Base-by-base conservation (phyloP, 2,113 vertebrate genomes). In the Triplophysa dalaica region DNA sequence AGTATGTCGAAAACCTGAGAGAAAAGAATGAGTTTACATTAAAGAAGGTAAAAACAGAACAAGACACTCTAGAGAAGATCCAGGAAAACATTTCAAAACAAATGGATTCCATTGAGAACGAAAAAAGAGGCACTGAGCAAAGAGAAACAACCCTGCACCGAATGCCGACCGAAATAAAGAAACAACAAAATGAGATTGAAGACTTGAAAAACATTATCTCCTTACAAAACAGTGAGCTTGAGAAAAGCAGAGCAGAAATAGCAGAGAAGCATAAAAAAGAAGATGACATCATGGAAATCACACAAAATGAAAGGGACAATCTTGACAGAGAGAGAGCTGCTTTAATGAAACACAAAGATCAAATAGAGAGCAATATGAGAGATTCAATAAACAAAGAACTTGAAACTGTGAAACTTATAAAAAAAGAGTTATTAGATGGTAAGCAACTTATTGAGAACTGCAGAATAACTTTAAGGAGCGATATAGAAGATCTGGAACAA, bases 41-140 rank as follows among this genome's bases (percentile, higher is more conserved):
- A 8, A 60, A 58, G 5, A 41, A 79, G 17, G 48, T 79, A 26
- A 24, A 70, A 70, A 61, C 5, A 13, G 65, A 79, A 21, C 60
- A 2, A 43, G 43, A 43, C 3, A 4, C 45, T 21, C 65, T 77
- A 64, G 58, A 16, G 7, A 26, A 66, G 65, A 84, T 85, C n/a
- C 69, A 66, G 41, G 48, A 85, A 33, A 75, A 78, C n/a, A 84
- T 86, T 17, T 60, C 82, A 0, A 63, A 70, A 26, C 33, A 60
- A n/a, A 86, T 74, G 61, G 80, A 82, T 4, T 81, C 65, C 38
- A 76, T 86, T 38, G 70, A 84, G 14, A 60, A 67, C 26, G 79
- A 86, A 33, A 83, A 61, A 13, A 78, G 81, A 8, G 48, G 88
- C 81, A 84, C 87, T 13, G 75, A 33, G 12, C 17, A 24, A 10